Evolutionary conservation across 1,140 invertebrate species (phyloP).

Genomic region (Platyscapa corneri): DNA sequence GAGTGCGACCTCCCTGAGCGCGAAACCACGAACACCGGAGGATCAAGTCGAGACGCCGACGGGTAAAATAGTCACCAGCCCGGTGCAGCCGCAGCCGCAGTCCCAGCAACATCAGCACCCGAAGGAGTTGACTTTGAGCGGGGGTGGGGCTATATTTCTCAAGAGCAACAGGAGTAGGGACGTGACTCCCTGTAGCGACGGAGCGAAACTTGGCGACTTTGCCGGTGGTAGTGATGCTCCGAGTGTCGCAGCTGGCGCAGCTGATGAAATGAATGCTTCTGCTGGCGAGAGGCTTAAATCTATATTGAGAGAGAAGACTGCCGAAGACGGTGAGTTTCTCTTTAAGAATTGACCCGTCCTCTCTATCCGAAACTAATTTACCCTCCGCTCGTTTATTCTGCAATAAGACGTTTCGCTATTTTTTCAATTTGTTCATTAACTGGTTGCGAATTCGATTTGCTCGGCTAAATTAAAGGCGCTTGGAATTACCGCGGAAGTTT

Average conservation of each 20-base stretch:
- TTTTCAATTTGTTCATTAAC: no score
- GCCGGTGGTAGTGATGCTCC: constrained; percentile 45
- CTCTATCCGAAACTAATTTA: no score
- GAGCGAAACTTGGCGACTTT: constrained; percentile 53
- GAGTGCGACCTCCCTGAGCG: constrained; percentile 65
- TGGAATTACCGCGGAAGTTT: no score
- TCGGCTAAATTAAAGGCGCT: no score
- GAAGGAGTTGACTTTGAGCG: constrained; percentile 71
- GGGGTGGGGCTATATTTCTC: constrained; percentile 82
- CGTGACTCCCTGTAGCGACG: constrained; percentile 65
- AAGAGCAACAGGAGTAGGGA: constrained; percentile 79
- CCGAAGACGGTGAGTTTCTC: constrained; percentile 71
- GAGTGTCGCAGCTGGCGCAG: constrained; percentile 6
- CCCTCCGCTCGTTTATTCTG: no score
- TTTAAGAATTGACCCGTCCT: no score
- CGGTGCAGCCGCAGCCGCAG: background rate
- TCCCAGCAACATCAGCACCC: constrained; percentile 54
- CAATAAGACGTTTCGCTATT: no score
- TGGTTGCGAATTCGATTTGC: no score
- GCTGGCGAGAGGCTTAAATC: constrained; percentile 78
- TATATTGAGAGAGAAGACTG: constrained; percentile 81
- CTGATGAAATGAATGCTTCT: constrained; percentile 37
- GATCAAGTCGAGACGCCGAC: constrained; percentile 59
- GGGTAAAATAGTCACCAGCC: background rate
- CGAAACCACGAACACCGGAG: constrained; percentile 55